phyloP scores from a whole-genome alignment of 2,113 vertebrate species.

The Xerus inauris region DNA sequence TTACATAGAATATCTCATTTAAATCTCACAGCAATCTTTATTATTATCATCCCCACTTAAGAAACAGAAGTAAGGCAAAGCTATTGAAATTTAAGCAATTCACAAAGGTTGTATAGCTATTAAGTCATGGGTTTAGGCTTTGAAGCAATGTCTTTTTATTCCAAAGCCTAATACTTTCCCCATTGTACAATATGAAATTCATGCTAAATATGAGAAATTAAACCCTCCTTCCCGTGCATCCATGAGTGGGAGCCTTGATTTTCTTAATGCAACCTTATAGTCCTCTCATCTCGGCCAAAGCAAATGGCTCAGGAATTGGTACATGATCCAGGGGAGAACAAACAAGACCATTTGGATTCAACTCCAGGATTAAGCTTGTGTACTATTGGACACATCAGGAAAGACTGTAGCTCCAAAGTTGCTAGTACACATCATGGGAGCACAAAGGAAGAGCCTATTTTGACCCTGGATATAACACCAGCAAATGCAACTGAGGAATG shows the following conservation, averaged over 20 bases:
- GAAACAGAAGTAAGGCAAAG: background rate
- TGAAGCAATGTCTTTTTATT: background rate
- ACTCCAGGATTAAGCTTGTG: background rate
- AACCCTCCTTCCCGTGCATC: too few species aligned
- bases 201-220: background rate
- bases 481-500: background rate
- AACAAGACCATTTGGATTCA: background rate
- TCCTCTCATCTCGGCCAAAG: background rate
- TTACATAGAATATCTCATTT: background rate
- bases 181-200: background rate
- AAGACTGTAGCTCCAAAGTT: background rate
- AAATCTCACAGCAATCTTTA: background rate
- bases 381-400: background rate
- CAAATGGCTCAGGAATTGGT: background rate
- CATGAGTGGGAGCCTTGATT: background rate
- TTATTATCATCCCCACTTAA: background rate
- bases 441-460: too few species aligned
- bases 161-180: background rate
- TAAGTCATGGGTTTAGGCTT: background rate
- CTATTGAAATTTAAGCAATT: background rate
- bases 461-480: background rate
- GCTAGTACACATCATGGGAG: too few species aligned
- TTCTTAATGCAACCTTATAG: background rate
- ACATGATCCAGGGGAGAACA: background rate
- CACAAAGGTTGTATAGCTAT: background rate